Base-by-base conservation (phyloP, 2,113 vertebrate species). In the Lagopus leucura region DNA sequence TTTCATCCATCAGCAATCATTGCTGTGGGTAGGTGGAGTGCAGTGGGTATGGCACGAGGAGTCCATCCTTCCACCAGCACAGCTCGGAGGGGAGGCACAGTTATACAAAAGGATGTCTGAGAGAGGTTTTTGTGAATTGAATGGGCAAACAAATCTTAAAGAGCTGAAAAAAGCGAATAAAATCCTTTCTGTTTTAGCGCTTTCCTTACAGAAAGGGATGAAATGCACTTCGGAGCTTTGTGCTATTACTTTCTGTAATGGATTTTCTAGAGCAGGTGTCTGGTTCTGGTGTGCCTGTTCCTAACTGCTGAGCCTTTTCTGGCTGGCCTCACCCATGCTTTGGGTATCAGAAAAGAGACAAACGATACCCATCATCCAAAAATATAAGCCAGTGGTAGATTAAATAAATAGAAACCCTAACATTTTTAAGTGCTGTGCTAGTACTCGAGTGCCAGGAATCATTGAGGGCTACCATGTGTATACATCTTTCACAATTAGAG, bases 401-500 rank as follows among this genome's bases (percentile, higher is more conserved):
- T 48, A 25, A 32, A 25, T 54, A 50, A 43, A 67, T 57, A 12
- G 2, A 15, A 6, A 30, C 52, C 52, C 52, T 25, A 1, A 27
- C 47, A 72, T 1, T 8, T 40, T 1, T 0, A 9, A 42, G 21
- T 5, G 1, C 72, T 79, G 25, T 71, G 3, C 42, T 19, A 36
- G 18, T 24, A 40, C 11, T 66, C 18, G 7, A 74, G 19, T 21
- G 7, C 7, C 40, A 58, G 47, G 10, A 27, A 45, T 83, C 13
- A 32, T 11, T 57, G 54, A 36, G 50, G 40, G 47, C 21, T 50
- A 5, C 18, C 48, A 18, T 3, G 1, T 6, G 1, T 2, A 5
- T 45, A 13, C 0, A 0, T 27, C 45, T 38, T 3, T 55, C 30
- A 32, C 9, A 74, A 47, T 18, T 16, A 6, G 3, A 54, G 18